Evolutionary conservation across 2,113 vertebrate species (phyloP), one percentile per base, ranked within the genome.

Genomic region (Carlito syrichta): DNA sequence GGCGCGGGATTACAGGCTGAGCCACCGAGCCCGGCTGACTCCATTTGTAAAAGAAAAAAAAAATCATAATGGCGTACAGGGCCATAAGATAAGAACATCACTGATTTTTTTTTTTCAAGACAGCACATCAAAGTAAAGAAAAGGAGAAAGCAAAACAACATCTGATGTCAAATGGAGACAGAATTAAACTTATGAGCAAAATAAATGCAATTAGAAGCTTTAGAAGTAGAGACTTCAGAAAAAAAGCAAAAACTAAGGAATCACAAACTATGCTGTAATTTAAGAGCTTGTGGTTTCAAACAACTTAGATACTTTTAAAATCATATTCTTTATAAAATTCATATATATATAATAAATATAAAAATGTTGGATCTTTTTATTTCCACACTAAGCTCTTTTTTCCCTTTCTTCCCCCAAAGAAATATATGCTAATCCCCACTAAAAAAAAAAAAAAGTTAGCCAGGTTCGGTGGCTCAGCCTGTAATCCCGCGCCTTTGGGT

Each of bases 181-280:
- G 94, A 83, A 60, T 17, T 27, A 23, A 86, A 81, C 86, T 94
- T 85, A 1, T 50, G 58, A 93, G 69, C 10, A 86, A 82, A 20
- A 16, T n/a, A n/a, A 84, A 74, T 48, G 32, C 40, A 8, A 2
- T 54, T 14, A 58, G 40, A 45, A 73, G 27, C 50, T 45, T 93
- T 87, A 76, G 35, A 40, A 85, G 19, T 91, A 77, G 12, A 92
- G 1, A 2, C 35, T 79, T 91, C 86, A 56, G 11, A 93, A 94
- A 94, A 94, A 2, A 86, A 89, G 71, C 20, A 88, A 96, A 95
- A 94, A 38, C 74, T 91, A 87, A 50, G 12, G 50, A 94, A 77
- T 0, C 25, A 40, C 48, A 74, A 52, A 62, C 16, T 91, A 82
- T 50, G 92, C 45, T 77, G 16, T 20, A 48, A 1, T 0, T 62